Conservation (phyloP, 2,888 invertebrate genomes). For the Polydrusus pterygomalis region DNA sequence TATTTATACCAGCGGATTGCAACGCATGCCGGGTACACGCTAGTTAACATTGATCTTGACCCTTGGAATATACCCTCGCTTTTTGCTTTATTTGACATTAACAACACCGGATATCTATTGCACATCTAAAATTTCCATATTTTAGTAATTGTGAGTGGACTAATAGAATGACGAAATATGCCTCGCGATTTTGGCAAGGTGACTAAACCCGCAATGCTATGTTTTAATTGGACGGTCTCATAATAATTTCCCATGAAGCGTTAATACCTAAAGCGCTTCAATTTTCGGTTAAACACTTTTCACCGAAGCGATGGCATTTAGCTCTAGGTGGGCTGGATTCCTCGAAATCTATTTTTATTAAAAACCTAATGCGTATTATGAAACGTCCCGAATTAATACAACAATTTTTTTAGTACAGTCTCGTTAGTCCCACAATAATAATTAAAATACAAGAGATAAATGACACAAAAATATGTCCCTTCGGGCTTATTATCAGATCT, state of each 20-base stretch:
- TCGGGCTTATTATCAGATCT: slow-evolving; percentile 7
- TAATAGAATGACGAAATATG: slow-evolving; percentile 18
- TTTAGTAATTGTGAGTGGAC: neutral
- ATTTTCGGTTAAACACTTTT: slow-evolving; percentile 36
- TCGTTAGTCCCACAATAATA: neutral
- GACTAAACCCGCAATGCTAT: slow-evolving; percentile 29
- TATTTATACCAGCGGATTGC: too few relatives aligned
- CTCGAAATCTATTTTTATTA: slow-evolving; percentile 49
- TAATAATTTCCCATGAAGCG: slow-evolving; percentile 41
- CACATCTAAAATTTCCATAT: too few relatives aligned
- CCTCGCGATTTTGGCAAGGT: slow-evolving; percentile 40
- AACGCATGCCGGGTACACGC: too few relatives aligned
- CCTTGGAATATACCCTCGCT: too few relatives aligned
- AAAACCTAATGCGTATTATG: slow-evolving; percentile 42
- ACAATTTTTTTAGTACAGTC: slow-evolving; percentile 10
- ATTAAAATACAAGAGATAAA: neutral
- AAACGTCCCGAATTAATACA: slow-evolving; percentile 25
- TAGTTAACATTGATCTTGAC: too few relatives aligned
- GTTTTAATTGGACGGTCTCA: slow-evolving; percentile 21
- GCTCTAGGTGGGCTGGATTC: slow-evolving; percentile 43
- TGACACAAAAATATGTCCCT: neutral
- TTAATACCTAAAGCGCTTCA: slow-evolving; percentile 42
- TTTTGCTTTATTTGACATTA: too few relatives aligned
- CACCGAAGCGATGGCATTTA: slow-evolving; percentile 40
- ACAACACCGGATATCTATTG: too few relatives aligned